A percentile compares a stretch with the other conserved stretches of the same genome.
Conservation (phyloP, 92 coral and sea anemone genomes). For the Umimayanthus kanabou region DNA sequence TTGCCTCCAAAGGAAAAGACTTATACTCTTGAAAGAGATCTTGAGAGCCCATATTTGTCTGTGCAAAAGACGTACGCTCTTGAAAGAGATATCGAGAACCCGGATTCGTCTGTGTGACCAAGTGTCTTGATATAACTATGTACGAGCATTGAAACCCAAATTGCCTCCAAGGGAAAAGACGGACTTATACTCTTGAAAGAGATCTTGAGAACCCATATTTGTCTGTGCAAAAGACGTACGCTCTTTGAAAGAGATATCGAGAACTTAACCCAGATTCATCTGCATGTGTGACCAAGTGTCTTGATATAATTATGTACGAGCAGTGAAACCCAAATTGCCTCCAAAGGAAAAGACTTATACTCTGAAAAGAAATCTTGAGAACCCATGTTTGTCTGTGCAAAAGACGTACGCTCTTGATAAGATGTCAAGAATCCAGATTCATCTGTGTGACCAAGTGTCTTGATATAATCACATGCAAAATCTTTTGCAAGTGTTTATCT, state of each 20-base stretch:
- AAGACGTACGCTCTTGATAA: no score
- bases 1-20: conserved; percentile 28
- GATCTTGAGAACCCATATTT: conserved; percentile 1
- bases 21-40: conserved; percentile 11
- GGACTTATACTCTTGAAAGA: neutral
- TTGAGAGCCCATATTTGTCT: neutral
- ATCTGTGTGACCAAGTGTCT: neutral
- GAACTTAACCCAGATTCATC: neutral
- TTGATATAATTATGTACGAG: neutral
- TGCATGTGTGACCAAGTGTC: no score
- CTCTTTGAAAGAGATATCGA: no score
- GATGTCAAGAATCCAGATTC: conserved; percentile 10
- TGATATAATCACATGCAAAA: neutral
- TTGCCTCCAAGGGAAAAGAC: conserved; percentile 25
- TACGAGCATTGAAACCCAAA: conserved; percentile 1
- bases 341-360: conserved; percentile 24
- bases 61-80: neutral
- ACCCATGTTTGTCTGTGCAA: neutral
- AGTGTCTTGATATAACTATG: no score
- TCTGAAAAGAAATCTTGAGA: neutral
- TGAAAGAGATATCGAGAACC: no score
- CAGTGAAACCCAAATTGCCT: conserved; percentile 13
- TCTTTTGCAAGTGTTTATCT: neutral
- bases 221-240: neutral
- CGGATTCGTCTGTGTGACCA: no score